phyloP scores from a whole-genome alignment of 2,113 vertebrate species.

The Antidorcas marsupialis region DNA sequence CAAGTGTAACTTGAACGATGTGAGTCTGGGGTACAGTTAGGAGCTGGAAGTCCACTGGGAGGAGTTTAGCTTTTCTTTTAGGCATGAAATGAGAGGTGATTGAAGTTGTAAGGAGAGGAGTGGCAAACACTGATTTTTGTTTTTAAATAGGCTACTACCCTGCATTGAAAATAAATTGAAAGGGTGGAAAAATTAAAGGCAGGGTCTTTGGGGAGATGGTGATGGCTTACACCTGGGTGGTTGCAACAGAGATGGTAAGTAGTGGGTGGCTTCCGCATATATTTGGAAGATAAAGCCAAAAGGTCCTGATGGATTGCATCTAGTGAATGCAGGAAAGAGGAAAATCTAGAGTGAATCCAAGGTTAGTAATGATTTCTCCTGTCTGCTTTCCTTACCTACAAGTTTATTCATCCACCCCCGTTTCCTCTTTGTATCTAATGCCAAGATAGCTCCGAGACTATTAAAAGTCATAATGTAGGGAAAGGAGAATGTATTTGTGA shows the following conservation, averaged over 20 bases:
- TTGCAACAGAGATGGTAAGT: not conserved
- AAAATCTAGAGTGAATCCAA: not conserved
- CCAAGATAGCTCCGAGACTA: not conserved
- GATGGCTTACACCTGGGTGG: not conserved
- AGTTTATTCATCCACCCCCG: not conserved
- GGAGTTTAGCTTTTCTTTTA: not conserved
- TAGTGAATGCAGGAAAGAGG: not conserved
- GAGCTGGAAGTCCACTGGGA: not conserved
- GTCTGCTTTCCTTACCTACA: not conserved
- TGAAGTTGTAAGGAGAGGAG: not conserved
- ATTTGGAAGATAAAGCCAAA: not conserved
- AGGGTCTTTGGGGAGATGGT: not conserved
- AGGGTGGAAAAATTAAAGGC: not conserved
- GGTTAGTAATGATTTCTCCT: not conserved
- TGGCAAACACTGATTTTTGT: not conserved
- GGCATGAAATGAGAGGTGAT: not conserved
- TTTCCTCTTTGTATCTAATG: not conserved
- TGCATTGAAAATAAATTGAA: not conserved
- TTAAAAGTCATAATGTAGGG: not conserved
- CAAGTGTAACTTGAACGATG: not conserved
- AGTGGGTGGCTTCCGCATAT: not conserved
- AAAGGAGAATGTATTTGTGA: not conserved
- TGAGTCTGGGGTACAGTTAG: not conserved
- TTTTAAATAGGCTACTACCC: not conserved
- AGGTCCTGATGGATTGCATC: not conserved